Conservation (phyloP, 1,140 invertebrate species). For the Hylaeus volcanicus region DNA sequence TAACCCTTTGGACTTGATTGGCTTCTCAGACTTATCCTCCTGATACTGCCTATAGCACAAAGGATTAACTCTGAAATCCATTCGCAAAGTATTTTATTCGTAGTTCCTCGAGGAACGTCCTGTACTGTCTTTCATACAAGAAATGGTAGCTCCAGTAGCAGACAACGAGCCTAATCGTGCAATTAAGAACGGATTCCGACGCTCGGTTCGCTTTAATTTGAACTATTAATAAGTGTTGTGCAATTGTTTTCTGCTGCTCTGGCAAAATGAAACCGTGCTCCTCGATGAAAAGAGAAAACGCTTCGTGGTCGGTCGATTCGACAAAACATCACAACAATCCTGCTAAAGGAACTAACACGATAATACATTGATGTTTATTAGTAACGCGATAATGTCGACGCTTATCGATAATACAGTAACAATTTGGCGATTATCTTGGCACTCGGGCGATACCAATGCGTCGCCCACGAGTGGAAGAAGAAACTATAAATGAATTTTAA, state of each 20-base stretch:
- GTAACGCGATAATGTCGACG: neutral
- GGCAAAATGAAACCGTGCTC: constrained; percentile 16
- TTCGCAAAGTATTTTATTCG: too few relatives aligned
- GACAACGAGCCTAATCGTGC: neutral
- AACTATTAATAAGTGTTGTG: constrained; percentile 43
- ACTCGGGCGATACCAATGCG: neutral
- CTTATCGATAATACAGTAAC: constrained; percentile 15
- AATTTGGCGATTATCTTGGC: constrained; percentile 33
- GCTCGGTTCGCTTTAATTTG: constrained; percentile 12
- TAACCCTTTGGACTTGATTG: neutral
- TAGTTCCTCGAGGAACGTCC: too few relatives aligned
- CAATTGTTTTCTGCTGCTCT: constrained; percentile 8
- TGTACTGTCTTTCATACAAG: too few relatives aligned
- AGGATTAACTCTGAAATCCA: neutral
- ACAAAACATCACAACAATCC: neutral
- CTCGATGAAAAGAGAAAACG: neutral
- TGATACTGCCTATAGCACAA: too few relatives aligned
- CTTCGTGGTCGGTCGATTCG: neutral
- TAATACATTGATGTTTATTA: neutral
- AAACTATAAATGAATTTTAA: neutral
- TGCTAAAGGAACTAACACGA: neutral
- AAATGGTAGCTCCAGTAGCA: constrained; percentile 1
- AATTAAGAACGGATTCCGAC: constrained; percentile 27
- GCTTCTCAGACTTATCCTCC: too few relatives aligned
- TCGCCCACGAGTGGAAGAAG: neutral